Base-by-base conservation (phyloP, 2,113 vertebrate genomes). In the Myrmecobius fasciatus region DNA sequence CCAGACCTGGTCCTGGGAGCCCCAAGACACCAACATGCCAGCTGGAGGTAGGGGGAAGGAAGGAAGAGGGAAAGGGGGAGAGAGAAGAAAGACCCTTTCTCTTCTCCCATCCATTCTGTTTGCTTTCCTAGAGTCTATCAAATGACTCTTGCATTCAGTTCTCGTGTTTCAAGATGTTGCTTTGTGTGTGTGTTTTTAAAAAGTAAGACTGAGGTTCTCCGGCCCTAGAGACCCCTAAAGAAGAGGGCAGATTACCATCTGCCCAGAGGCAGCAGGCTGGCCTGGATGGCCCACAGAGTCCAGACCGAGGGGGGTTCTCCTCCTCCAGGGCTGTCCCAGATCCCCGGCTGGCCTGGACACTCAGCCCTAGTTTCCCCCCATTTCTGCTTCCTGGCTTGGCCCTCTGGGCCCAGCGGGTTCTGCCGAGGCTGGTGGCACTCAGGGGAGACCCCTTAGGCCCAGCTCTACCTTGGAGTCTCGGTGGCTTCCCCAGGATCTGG, bases 131-230 rank as follows among this genome's bases (percentile, higher is more conserved):
- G 94, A 97, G 95, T 94, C 94, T 95, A 96, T 96, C 93, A 93
- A 67, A 56, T 97, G 98, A 98, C 97, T 96, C 97, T 91, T 98
- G 95, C 94, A 95, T 95, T 94, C 97, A 96, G 89, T 97, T 95
- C 94, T 97, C 95, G 97, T 97, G 95, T 88, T 94, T 98, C 90
- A 97, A 97, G 97, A 96, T 97, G 91, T 48, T 92, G 91, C 1
- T 83, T 83, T 75, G 12, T 83, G 20, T 83, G 67, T 83, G 6
- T 43, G 49, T 92, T 46, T 96, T 97, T 96, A 97, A 97, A 98
- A 97, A 96, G 91, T 97, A 96, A 97, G 97, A 97, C 48, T 52
- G 91, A 96, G 92, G 93, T 90, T 93, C 60, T 96, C 52, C 31
- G 53, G 49, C 93, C 89, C 93, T 96, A 96, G 83, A 93, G 47